These are phyloP conservation scores for Heliconius himera DNA, from an alignment of 1,140 invertebrate species.

Conservation along the genomic window DNA sequence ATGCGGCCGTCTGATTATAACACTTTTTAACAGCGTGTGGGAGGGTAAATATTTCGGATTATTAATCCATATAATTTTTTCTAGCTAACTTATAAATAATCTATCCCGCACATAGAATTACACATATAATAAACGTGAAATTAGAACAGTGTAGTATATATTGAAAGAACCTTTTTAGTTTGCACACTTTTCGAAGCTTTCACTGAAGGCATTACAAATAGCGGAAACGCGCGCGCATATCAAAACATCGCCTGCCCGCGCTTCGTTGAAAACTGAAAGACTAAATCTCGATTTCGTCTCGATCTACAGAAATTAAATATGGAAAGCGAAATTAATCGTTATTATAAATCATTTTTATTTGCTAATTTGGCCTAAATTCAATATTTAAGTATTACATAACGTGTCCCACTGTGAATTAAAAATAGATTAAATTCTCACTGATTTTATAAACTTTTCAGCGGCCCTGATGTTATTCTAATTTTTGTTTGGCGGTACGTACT, in stretches of 20 bases:
- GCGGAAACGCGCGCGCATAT: constrained; percentile 42
- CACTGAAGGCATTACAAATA: constrained; percentile 50
- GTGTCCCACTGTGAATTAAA: not conserved
- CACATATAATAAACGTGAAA: not conserved
- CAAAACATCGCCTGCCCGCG: constrained; percentile 47
- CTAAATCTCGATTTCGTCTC: constrained; percentile 37
- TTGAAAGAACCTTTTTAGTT: constrained; percentile 54
- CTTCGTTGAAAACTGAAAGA: constrained; percentile 60
- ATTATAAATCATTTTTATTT: constrained; percentile 1
- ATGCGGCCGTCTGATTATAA: not conserved
- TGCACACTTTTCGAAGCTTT: constrained; percentile 46
- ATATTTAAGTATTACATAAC: not conserved
- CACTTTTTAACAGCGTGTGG: not conserved
- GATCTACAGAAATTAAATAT: constrained; percentile 32
- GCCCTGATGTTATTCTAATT: not conserved
- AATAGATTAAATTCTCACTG: not conserved
- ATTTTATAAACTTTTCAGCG: not conserved
- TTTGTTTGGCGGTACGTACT: not conserved
- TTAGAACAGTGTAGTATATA: not conserved
- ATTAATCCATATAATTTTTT: not conserved
- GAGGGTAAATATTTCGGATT: not conserved
- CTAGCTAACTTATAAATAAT: not conserved
- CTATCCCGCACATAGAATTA: not conserved
- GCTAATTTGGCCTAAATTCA: constrained; percentile 21
- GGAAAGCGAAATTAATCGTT: constrained; percentile 17